These are phyloP conservation scores for Dinothrombium tinctorium DNA, from an alignment of 1,140 invertebrate species.

Conservation along the genomic window DNA sequence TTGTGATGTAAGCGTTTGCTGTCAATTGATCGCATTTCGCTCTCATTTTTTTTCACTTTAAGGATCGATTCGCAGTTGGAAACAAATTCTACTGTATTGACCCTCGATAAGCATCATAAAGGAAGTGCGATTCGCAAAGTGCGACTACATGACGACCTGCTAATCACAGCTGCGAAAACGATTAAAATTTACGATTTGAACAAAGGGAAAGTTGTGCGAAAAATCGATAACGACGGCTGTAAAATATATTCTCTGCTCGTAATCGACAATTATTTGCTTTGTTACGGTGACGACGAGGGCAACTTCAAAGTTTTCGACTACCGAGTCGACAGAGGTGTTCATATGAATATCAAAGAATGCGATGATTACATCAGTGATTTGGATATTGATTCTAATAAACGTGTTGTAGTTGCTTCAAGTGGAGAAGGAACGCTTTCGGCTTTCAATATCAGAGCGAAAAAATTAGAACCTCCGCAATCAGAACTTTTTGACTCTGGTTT, in stretches of 20 bases:
- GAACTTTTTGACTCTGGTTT: conserved; percentile 18
- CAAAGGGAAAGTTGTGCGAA: conserved; percentile 42
- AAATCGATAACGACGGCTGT: conserved; percentile 30
- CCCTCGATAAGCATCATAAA: conserved; percentile 9
- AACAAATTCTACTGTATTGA: not conserved
- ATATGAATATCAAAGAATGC: conserved; percentile 51
- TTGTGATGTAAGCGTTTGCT: too few species aligned
- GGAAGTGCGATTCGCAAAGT: conserved; percentile 21
- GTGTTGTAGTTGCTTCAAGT: conserved; percentile 54
- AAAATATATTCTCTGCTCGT: conserved; percentile 48
- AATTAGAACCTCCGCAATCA: conserved; percentile 28
- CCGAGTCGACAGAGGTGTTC: conserved; percentile 29
- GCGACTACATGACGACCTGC: conserved; percentile 42
- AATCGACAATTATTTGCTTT: conserved; percentile 50
- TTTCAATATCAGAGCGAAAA: conserved; percentile 47
- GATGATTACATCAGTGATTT: conserved; percentile 68
- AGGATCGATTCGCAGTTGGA: too few species aligned
- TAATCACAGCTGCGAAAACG: conserved; percentile 48
- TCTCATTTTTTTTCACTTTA: too few species aligned
- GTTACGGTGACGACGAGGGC: conserved; percentile 52
- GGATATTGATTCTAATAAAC: conserved; percentile 45
- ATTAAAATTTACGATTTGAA: conserved; percentile 51
- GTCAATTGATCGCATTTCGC: too few species aligned
- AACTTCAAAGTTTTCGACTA: conserved; percentile 50
- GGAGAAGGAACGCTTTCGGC: conserved; percentile 67